Base-by-base conservation (phyloP, 2,113 vertebrate species). In the Rhinogobius similis region DNA sequence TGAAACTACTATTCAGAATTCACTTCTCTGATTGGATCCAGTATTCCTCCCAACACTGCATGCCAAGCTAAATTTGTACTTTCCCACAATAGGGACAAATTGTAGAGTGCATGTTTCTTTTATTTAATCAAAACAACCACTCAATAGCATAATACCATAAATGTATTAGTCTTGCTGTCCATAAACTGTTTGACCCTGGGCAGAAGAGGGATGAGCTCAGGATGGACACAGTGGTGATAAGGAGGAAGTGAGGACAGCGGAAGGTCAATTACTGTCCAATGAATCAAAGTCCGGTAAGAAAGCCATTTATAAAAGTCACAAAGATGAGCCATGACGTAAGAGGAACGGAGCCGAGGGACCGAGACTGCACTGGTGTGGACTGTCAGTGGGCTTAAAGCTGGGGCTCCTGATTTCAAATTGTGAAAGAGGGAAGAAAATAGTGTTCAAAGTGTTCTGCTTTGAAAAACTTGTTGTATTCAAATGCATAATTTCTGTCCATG, bases 211-310 rank as follows among this genome's bases (percentile, higher is more conserved):
- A 32, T 21, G 13, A 63, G 50, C 50, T 41, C 62, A 68, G 36
- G 52, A 62, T 56, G 27, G 44, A 62, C 24, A 50, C 23, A 48
- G 10, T 38, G 27, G 27, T 29, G 59, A 77, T 46, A 14, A 58
- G 12, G 38, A 52, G 50, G 29, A 36, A 59, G 53, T 68, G 59
- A 7, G 29, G 38, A 43, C 32, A 43, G 32, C n/a, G 38, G 38
- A 63, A 63, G 61, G 38, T 63, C 36, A 24, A 41, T 63, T 63
- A 63, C 38, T 41, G 61, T 41, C 21, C 20, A 41, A 63, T 41
- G 12, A 13, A 63, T 63, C 61, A 39, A 41, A 39, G 39, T 43
- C 62, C 24, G 27, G 23, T 20, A 27, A 18, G 16, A 46, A 23
- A 46, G 24, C 41, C 23, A 46, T 48, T 44, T 38, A 26, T 26